Conservation (phyloP, 2,888 invertebrate genomes). For the Willowsia nigromaculata region DNA sequence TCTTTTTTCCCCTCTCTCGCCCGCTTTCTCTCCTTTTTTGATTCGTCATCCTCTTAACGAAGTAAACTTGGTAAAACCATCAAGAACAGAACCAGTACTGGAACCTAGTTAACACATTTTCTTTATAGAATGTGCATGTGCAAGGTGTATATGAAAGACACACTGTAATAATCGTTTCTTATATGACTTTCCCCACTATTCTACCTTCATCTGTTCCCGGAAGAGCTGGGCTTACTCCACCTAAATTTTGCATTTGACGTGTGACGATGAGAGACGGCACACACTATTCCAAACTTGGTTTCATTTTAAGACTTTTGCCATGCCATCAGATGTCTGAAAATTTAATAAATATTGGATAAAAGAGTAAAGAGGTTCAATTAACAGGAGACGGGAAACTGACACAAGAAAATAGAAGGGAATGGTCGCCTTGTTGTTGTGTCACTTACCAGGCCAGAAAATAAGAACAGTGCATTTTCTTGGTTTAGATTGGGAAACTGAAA, state of each 20-base stretch:
- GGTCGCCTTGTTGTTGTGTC: neutral
- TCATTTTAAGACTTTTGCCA: neutral
- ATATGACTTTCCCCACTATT: neutral
- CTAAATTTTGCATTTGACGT: neutral
- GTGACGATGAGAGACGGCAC: neutral
- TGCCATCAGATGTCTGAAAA: slow-evolving; percentile 6
- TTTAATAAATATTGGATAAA: slow-evolving; percentile 26
- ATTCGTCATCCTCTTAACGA: slow-evolving; percentile 27
- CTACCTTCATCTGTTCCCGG: neutral
- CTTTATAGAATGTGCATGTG: neutral
- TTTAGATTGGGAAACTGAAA: neutral
- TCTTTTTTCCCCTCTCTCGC: neutral
- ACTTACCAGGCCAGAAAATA: neutral
- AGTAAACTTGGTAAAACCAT: slow-evolving; percentile 43
- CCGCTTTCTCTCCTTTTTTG: neutral
- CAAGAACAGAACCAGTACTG: slow-evolving; percentile 40
- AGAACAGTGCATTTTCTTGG: neutral
- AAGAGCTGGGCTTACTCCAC: neutral
- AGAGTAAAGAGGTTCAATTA: neutral
- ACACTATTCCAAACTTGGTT: neutral
- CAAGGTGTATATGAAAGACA: neutral
- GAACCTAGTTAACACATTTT: slow-evolving; percentile 26
- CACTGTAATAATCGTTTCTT: neutral
- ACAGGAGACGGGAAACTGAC: neutral
- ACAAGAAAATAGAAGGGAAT: neutral